phyloP scores from a whole-genome alignment of 2,888 invertebrate species.

The Monochamus alternatus region DNA sequence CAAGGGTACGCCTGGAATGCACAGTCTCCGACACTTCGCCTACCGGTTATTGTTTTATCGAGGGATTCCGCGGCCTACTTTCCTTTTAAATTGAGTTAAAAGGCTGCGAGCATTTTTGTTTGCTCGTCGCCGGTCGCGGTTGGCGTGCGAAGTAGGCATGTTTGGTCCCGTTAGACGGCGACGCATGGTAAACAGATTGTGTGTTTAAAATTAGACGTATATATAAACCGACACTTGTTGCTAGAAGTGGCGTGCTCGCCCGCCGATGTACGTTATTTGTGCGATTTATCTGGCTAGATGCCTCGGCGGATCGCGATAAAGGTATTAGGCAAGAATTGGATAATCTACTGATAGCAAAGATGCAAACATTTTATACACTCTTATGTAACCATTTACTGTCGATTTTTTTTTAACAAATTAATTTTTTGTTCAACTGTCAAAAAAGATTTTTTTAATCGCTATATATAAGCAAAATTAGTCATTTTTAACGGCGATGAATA shows the following conservation, averaged over 20 bases:
- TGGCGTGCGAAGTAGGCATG: slow-evolving; percentile 42
- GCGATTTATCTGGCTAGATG: not conserved
- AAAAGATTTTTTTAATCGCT: no score
- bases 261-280: not conserved
- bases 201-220: slow-evolving; percentile 36
- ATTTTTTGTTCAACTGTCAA: no score
- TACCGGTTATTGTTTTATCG: slow-evolving; percentile 24
- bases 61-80: slow-evolving; percentile 48
- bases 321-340: no score
- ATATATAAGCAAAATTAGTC: no score
- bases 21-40: slow-evolving; percentile 8
- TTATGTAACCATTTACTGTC: no score
- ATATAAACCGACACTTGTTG: slow-evolving; percentile 36
- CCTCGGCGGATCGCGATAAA: not conserved
- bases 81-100: slow-evolving; percentile 45
- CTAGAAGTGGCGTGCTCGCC: slow-evolving; percentile 24
- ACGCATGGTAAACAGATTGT: slow-evolving; percentile 32
- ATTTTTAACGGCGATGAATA: no score
- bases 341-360: no score
- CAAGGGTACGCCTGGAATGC: slow-evolving; percentile 18
- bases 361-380: no score
- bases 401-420: no score
- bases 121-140: slow-evolving; percentile 42
- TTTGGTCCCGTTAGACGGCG: slow-evolving; percentile 42
- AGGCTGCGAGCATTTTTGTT: slow-evolving; percentile 40